A percentile compares a stretch with the other conserved stretches of the same genome.
Evolutionary conservation across 2,888 invertebrate species (phyloP).

Genomic region (Chorisops tibialis): DNA sequence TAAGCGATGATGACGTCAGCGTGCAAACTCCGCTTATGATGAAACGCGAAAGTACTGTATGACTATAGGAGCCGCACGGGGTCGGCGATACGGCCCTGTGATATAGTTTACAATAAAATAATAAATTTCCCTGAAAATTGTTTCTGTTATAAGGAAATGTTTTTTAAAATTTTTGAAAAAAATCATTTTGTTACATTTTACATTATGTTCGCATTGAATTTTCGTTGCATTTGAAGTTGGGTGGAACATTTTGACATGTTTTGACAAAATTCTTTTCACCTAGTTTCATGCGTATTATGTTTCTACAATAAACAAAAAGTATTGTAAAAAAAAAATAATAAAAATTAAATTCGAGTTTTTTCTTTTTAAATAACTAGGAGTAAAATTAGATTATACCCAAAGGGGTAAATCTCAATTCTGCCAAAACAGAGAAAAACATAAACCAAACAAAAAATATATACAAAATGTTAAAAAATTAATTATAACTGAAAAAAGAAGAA

Average conservation of each 20-base stretch:
- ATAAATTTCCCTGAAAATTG: background rate
- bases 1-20: slow-evolving; percentile 58
- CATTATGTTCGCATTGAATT: too few species aligned
- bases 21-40: slow-evolving; percentile 63
- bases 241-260: background rate
- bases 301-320: background rate
- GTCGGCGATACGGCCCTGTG: slow-evolving; percentile 51
- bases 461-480: background rate
- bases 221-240: too few species aligned
- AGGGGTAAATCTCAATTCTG: background rate
- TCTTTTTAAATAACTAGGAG: slow-evolving; percentile 1
- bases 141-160: too few species aligned
- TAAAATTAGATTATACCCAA: background rate
- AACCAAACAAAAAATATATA: background rate
- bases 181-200: too few species aligned
- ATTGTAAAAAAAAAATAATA: too few species aligned
- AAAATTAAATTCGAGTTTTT: background rate
- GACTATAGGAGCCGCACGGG: slow-evolving; percentile 55
- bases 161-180: too few species aligned
- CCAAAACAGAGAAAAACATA: slow-evolving; percentile 1
- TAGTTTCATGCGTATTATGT: background rate
- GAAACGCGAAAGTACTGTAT: slow-evolving; percentile 61
- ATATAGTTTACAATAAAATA: slow-evolving; percentile 33
- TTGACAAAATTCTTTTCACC: background rate
- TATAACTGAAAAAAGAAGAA: background rate